Percentiles rank a stretch among this genome's conserved stretches.
phyloP scores from a whole-genome alignment of 2,797 vertebrate genomes.

The Pantherophis alleghaniensis region DNA sequence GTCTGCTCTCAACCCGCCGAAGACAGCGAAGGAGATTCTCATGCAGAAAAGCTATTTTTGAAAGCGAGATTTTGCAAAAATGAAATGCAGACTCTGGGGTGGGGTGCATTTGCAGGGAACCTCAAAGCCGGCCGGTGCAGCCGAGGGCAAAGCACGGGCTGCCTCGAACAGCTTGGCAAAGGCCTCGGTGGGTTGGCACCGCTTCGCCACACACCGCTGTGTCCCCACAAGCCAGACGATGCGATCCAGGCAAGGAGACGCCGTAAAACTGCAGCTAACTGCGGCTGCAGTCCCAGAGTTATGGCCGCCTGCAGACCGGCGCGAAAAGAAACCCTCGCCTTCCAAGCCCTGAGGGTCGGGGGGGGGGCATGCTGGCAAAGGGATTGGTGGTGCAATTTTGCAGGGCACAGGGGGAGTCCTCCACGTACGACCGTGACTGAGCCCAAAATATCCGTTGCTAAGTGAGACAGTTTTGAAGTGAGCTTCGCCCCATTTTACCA shows the following conservation, averaged over 20 bases:
- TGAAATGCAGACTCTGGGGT: not conserved
- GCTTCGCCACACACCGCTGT: not conserved
- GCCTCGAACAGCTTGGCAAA: not conserved
- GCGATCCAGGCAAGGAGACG: not conserved
- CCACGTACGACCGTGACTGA: no score
- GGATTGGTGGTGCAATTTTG: no score
- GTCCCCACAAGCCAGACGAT: rapidly evolving
- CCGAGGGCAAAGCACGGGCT: rapidly evolving
- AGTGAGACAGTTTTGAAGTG: not conserved
- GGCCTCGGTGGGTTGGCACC: rapidly evolving
- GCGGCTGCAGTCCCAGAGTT: not conserved
- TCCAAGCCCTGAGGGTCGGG: not conserved
- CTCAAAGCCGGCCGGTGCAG: rapidly evolving
- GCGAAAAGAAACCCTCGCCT: not conserved
- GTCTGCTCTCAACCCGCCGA: not conserved
- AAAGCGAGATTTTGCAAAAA: not conserved
- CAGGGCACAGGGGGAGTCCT: not conserved
- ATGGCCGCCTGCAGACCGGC: not conserved
- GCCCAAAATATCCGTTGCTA: no score
- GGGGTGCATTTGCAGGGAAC: rapidly evolving
- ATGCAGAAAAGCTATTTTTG: not conserved
- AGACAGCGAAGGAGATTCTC: not conserved
- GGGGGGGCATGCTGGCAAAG: not conserved
- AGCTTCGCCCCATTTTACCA: not conserved
- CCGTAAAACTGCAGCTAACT: constrained; percentile 12